These are phyloP conservation scores for Leptodactylus fallax DNA, from an alignment of 2,797 vertebrate species.

Conservation along the genomic window DNA sequence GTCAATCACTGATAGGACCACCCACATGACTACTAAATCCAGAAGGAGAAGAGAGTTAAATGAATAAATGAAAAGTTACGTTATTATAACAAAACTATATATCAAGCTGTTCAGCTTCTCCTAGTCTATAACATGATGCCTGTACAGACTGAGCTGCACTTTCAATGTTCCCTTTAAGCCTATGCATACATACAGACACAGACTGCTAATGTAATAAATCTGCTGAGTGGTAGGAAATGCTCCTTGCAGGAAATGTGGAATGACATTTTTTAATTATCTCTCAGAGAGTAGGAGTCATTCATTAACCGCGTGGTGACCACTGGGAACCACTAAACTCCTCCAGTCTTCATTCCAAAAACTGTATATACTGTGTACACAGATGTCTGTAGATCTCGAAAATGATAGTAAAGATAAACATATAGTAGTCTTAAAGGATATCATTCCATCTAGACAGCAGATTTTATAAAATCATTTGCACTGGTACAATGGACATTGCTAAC, in stretches of 20 bases:
- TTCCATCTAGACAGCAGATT: not conserved
- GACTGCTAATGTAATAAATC: conserved; percentile 1
- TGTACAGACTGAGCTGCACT: too few relatives aligned
- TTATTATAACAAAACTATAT: too few relatives aligned
- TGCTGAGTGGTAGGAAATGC: conserved; percentile 37
- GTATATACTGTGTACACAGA: conserved; percentile 1
- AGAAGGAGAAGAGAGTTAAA: too few relatives aligned
- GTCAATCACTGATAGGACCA: too few relatives aligned
- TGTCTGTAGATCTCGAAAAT: not conserved
- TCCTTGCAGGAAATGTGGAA: conserved; percentile 36
- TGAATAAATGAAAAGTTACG: too few relatives aligned
- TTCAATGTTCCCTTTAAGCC: not conserved
- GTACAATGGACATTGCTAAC: too few relatives aligned
- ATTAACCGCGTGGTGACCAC: not conserved
- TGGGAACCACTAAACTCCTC: conserved; percentile 38
- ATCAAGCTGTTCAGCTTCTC: too few relatives aligned
- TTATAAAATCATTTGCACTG: not conserved
- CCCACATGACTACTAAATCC: too few relatives aligned
- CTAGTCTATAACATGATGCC: too few relatives aligned
- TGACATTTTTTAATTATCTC: conserved; percentile 57
- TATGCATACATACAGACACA: not conserved
- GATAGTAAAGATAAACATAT: not conserved
- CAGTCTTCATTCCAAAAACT: conserved; percentile 43
- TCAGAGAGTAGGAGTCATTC: conserved; percentile 34
- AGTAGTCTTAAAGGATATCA: not conserved